Evolutionary conservation across 2,797 vertebrate genomes (phyloP).

Genomic region (Sciurus vulgaris): DNA sequence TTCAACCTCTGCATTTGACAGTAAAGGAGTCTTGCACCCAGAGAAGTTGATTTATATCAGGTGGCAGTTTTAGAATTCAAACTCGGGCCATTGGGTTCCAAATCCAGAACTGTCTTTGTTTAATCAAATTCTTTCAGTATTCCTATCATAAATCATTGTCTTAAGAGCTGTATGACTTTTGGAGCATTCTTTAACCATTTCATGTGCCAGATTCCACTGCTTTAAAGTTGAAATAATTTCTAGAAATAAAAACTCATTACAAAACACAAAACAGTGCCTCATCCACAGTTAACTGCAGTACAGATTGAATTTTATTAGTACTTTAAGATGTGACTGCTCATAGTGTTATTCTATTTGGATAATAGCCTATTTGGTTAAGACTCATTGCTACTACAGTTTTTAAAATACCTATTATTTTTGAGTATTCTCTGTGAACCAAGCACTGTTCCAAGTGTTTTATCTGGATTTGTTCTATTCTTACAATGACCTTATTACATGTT

Average conservation of each 20-base stretch:
- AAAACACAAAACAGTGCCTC: neutral
- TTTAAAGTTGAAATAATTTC: neutral
- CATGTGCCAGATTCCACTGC: neutral
- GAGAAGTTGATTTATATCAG: neutral
- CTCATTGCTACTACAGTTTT: neutral
- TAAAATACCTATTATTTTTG: neutral
- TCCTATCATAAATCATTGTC: neutral
- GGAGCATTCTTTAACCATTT: neutral
- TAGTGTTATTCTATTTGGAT: neutral
- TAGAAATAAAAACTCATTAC: neutral
- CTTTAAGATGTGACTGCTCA: neutral
- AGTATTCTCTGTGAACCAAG: neutral
- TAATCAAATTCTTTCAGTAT: slow-evolving; percentile 27
- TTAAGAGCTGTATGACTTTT: neutral
- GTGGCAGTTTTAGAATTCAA: neutral
- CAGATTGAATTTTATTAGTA: neutral
- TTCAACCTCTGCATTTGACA: neutral
- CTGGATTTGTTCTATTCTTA: neutral
- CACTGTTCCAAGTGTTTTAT: neutral
- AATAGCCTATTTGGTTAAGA: neutral
- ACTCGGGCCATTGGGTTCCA: neutral
- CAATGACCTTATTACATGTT: neutral
- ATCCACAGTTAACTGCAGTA: neutral
- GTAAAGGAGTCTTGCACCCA: neutral
- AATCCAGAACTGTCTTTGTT: slow-evolving; percentile 19